Conservation (phyloP, 2,797 vertebrate genomes). For the Lepilemur ruficaudatus region DNA sequence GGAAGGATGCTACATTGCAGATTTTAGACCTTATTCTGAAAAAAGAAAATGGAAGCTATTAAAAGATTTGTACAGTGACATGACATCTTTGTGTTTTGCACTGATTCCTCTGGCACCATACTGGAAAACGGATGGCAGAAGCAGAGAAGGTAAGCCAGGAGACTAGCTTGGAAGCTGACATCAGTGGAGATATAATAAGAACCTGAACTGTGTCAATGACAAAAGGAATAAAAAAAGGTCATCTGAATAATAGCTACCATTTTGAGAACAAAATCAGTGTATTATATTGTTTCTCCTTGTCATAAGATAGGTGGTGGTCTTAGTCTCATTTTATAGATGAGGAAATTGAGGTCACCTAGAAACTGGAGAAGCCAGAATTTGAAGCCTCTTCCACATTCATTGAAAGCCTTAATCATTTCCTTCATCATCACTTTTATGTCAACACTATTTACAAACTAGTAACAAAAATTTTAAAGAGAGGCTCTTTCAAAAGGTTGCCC, state of each 20-base stretch:
- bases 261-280: background rate
- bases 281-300: background rate
- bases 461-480: background rate
- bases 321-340: background rate
- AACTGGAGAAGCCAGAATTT: background rate
- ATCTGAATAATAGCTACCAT: background rate
- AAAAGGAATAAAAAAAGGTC: background rate
- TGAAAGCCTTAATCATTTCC: background rate
- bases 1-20: background rate
- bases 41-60: background rate
- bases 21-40: background rate
- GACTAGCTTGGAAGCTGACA: background rate
- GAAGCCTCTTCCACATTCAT: background rate
- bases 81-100: background rate
- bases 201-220: background rate
- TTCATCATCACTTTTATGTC: background rate
- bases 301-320: background rate
- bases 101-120: background rate
- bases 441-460: background rate
- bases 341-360: background rate
- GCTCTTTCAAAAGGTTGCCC: background rate
- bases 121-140: background rate
- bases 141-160: background rate
- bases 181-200: background rate
- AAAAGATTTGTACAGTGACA: background rate